A percentile compares a stretch with the other conserved stretches of the same genome.
These are phyloP conservation scores for Philonicus albiceps DNA, from an alignment of 2,888 invertebrate species.

Conservation along the genomic window DNA sequence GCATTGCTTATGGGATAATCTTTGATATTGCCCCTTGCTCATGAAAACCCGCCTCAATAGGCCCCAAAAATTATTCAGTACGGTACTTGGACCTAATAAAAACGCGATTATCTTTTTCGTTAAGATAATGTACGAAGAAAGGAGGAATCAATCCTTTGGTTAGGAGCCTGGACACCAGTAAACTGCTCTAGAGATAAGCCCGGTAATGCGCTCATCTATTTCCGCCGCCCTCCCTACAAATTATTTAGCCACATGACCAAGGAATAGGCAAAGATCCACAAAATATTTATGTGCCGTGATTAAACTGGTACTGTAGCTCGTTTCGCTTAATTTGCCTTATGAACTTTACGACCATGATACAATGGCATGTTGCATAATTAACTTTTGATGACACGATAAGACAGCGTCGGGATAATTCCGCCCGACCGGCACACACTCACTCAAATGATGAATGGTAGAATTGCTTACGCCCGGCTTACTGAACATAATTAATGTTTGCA, in stretches of 20 bases:
- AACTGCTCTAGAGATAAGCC: neutral
- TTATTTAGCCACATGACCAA: slow-evolving; percentile 9
- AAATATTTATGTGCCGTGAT: slow-evolving; percentile 19
- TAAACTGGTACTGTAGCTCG: slow-evolving; percentile 6
- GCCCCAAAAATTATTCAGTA: neutral
- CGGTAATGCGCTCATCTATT: neutral
- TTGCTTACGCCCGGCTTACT: slow-evolving; percentile 2
- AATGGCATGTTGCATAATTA: slow-evolving; percentile 34
- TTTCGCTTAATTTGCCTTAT: slow-evolving; percentile 31
- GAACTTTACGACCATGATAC: slow-evolving; percentile 3
- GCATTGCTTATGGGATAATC: neutral
- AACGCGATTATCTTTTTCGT: neutral
- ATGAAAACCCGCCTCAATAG: neutral
- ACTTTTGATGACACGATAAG: slow-evolving; percentile 34
- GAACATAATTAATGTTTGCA: slow-evolving; percentile 34
- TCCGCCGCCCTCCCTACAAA: neutral
- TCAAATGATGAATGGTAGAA: slow-evolving; percentile 12
- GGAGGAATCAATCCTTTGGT: neutral
- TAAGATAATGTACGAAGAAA: neutral
- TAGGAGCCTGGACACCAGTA: neutral
- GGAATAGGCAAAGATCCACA: slow-evolving; percentile 3
- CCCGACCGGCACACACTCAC: neutral
- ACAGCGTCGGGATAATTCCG: slow-evolving; percentile 16
- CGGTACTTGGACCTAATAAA: neutral
- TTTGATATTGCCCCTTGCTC: neutral